A percentile compares a stretch with the other conserved stretches of the same genome.
phyloP scores from a whole-genome alignment of 2,113 vertebrate species.

The Phyllostomus hastatus region DNA sequence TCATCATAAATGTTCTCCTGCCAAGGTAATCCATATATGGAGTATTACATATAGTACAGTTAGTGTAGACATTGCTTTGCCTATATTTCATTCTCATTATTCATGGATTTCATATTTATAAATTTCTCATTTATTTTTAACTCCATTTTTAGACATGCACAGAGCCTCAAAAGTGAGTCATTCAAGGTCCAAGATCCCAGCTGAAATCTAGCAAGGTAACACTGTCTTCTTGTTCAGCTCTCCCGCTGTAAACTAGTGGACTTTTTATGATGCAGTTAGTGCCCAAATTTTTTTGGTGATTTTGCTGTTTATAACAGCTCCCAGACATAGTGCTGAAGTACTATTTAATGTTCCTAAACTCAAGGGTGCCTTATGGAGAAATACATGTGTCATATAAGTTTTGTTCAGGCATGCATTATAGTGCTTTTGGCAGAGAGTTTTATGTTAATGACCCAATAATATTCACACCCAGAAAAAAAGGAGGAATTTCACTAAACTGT shows the following conservation, averaged over 20 bases:
- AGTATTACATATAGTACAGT: neutral
- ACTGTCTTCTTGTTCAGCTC: neutral
- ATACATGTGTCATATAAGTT: neutral
- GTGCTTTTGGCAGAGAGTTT: neutral
- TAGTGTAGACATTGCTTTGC: neutral
- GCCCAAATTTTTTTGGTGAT: neutral
- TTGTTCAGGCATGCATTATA: neutral
- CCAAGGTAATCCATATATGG: neutral
- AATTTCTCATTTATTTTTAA: neutral
- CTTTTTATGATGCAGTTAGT: neutral
- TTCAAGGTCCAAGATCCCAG: neutral
- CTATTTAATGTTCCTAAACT: neutral
- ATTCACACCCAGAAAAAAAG: neutral
- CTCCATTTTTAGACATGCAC: neutral
- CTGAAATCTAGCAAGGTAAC: neutral
- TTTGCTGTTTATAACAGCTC: neutral
- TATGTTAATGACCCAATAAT: neutral
- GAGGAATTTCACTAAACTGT: neutral
- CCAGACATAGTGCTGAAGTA: neutral
- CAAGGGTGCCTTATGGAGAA: neutral
- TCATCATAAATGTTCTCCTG: neutral
- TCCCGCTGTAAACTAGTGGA: neutral
- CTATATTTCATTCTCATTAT: neutral
- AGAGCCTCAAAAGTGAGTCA: neutral
- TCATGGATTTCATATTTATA: neutral